phyloP scores from a whole-genome alignment of 2,113 vertebrate species.

The Neolamprologus sp. region DNA sequence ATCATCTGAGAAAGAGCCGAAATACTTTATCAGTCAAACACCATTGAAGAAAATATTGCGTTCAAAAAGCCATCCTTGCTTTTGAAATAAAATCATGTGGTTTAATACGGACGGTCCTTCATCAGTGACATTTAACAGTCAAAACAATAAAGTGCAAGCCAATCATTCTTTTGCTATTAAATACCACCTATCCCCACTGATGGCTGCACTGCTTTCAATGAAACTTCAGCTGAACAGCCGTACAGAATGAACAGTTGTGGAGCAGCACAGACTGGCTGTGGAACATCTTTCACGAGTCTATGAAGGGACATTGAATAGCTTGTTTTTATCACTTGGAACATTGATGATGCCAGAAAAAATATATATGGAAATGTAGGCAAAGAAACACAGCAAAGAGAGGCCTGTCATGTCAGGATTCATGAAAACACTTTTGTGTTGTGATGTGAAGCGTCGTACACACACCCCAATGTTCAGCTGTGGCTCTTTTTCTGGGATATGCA shows the following conservation, averaged over 20 bases:
- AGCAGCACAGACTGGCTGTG: neutral
- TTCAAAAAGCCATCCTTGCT: neutral
- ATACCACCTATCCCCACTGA: neutral
- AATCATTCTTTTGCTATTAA: neutral
- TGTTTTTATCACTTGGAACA: neutral
- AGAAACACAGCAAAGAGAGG: neutral
- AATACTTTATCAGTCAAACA: neutral
- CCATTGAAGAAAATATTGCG: rapidly evolving
- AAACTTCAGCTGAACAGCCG: neutral
- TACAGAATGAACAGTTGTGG: neutral
- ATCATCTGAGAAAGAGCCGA: neutral
- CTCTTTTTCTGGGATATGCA: neutral
- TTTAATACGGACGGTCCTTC: neutral
- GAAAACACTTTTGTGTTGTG: neutral
- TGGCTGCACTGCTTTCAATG: neutral
- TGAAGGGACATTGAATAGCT: rapidly evolving
- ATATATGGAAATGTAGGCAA: neutral
- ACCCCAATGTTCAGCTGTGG: neutral
- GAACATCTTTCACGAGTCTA: neutral
- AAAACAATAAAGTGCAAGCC: neutral
- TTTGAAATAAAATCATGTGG: neutral
- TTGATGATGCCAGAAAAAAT: neutral
- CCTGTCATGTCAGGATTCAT: neutral
- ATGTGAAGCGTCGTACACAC: neutral
- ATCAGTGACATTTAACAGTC: neutral